Evolutionary conservation across 2,113 vertebrate genomes (phyloP).

Genomic region (Nibea albiflora): DNA sequence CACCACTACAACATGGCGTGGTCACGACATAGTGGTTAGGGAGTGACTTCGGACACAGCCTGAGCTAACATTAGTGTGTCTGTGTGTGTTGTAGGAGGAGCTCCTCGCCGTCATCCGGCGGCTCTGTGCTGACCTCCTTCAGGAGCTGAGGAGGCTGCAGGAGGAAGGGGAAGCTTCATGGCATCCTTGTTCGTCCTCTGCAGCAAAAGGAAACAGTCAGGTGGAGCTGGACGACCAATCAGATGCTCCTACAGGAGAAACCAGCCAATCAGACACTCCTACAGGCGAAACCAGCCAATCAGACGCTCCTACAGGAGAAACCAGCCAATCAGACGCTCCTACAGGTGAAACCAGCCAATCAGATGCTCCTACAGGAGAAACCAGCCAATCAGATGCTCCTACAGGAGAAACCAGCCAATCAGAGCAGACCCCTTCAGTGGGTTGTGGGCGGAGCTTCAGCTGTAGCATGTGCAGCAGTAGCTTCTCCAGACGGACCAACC

Average conservation of each 20-base stretch:
- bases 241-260: neutral
- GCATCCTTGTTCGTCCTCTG: neutral
- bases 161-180: neutral
- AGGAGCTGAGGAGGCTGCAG: slow-evolving; percentile 39
- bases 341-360: too few relatives aligned
- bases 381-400: too few relatives aligned
- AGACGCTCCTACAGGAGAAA: too few relatives aligned
- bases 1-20: too few relatives aligned
- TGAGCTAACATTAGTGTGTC: neutral
- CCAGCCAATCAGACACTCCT: neutral
- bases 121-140: slow-evolving; percentile 22
- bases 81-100: slow-evolving; percentile 36
- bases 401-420: neutral
- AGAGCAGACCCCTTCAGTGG: neutral
- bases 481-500: slow-evolving; percentile 42
- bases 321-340: too few relatives aligned
- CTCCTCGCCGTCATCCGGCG: slow-evolving; percentile 14
- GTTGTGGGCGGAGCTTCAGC: slow-evolving; percentile 2
- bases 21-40: too few relatives aligned
- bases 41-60: too few relatives aligned
- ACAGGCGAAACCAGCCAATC: too few relatives aligned
- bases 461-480: slow-evolving; percentile 20
- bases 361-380: too few relatives aligned
- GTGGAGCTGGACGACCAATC: slow-evolving; percentile 1
- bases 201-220: neutral